These are phyloP conservation scores for Cercocebus atys DNA, from an alignment of 2,113 vertebrate genomes.

Conservation along the genomic window DNA sequence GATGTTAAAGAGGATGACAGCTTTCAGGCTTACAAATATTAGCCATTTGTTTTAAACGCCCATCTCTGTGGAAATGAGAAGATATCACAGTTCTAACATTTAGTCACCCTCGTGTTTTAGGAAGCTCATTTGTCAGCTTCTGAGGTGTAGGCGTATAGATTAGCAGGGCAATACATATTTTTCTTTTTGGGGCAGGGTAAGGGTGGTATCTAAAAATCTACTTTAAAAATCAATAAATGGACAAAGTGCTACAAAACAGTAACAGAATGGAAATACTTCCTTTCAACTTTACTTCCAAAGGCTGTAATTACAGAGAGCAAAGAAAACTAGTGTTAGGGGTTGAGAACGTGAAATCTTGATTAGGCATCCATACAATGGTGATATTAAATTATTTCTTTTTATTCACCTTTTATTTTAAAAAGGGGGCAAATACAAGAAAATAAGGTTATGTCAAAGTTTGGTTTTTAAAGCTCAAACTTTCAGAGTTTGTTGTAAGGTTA, in stretches of 20 bases:
- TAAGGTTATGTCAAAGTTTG: background rate
- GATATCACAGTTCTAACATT: background rate
- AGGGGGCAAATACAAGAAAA: background rate
- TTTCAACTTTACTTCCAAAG: background rate
- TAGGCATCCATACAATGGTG: background rate
- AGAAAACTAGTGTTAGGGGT: background rate
- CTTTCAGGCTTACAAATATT: background rate
- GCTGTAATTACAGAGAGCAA: background rate
- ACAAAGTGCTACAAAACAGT: background rate
- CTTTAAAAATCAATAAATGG: background rate
- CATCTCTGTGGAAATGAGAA: background rate
- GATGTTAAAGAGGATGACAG: background rate
- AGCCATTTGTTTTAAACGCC: background rate
- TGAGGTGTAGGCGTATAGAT: background rate
- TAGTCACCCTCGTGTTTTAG: background rate
- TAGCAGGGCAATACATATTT: background rate
- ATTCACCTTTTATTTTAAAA: background rate
- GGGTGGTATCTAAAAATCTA: background rate
- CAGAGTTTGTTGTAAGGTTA: background rate
- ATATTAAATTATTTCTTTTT: background rate
- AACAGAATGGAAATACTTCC: background rate
- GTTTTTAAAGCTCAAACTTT: background rate
- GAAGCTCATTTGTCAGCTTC: background rate
- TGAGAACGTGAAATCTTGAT: background rate
- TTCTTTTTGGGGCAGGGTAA: background rate